These are phyloP conservation scores for Dinocampus coccinellae DNA, from an alignment of 2,888 invertebrate genomes.

Conservation along the genomic window DNA sequence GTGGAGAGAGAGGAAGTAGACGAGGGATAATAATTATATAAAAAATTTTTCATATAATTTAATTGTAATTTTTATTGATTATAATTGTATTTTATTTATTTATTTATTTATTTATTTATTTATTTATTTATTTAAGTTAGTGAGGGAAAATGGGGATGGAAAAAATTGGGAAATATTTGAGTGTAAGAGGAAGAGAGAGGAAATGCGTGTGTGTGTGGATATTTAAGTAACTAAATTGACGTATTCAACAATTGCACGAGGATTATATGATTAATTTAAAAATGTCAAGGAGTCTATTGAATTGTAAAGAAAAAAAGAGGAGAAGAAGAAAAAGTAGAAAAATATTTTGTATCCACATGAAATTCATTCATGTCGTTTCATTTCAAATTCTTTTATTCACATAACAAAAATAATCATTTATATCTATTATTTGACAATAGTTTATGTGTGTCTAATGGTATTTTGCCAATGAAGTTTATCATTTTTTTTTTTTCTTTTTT, in stretches of 20 bases:
- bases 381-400: constrained; percentile 2
- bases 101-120: no score
- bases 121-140: no score
- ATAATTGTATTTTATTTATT: no score
- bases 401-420: constrained; percentile 6
- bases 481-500: background rate
- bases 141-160: no score
- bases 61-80: no score
- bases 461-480: background rate
- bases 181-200: no score
- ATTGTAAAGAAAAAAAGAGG: background rate
- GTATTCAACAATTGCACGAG: background rate
- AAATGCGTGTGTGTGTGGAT: background rate
- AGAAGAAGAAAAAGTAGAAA: background rate
- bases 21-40: no score
- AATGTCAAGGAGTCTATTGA: background rate
- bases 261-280: background rate
- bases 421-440: constrained; percentile 17
- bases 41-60: no score
- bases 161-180: no score
- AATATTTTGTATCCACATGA: background rate
- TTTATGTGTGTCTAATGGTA: constrained; percentile 5
- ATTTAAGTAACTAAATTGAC: background rate
- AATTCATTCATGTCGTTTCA: constrained; percentile 10
- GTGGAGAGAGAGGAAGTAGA: no score